Evolutionary conservation across 2,888 invertebrate genomes (phyloP), one percentile per base, ranked within the genome.

Genomic region (Epinotia brunnichana): DNA sequence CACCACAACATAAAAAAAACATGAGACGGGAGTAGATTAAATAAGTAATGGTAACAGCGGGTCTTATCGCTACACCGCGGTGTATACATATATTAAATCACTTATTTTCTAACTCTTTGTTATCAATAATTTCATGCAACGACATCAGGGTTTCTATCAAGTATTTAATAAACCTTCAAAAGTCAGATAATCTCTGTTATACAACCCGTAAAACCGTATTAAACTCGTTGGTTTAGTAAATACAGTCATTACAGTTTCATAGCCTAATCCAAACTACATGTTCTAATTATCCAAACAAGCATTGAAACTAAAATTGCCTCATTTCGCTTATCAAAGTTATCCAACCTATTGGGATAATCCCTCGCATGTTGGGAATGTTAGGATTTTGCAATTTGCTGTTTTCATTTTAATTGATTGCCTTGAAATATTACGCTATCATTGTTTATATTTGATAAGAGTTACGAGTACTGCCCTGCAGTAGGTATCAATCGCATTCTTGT

Each of bases 241-340:
- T 53, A 63, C 63, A 29, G 29, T 51, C 15, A 51, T 53, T 51
- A 63, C 21, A 24, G 19, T 29, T 51, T 63, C 63, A 63, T 51
- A 51, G 15, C 41, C 44, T 44, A 48, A 51, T 17, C 53, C 39
- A 24, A 54, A 66, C 54, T 54, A 66, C n/a, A 15, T 19, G 56
- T 41, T 11, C 17, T 35, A 35, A 24, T 66, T 56, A 63, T 53
- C 51, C 51, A 53, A 63, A 63, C 63, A 63, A 19, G 56, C 63
- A 35, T 59, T 57, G 19, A 10, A 48, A 69, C 53, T 69, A 62
- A 69, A 62, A 69, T 44, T 19, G 51, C 35, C 53, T 62, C 61
- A 62, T 69, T 69, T 39, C 44, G 64, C 53, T 69, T 69, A 69
- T 69, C 69, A 62, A 69, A 62, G 54, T 64, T 64, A 17, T 10